Evolutionary conservation across 2,888 invertebrate species (phyloP).

Genomic region (Chaetogeoica ovagalla): DNA sequence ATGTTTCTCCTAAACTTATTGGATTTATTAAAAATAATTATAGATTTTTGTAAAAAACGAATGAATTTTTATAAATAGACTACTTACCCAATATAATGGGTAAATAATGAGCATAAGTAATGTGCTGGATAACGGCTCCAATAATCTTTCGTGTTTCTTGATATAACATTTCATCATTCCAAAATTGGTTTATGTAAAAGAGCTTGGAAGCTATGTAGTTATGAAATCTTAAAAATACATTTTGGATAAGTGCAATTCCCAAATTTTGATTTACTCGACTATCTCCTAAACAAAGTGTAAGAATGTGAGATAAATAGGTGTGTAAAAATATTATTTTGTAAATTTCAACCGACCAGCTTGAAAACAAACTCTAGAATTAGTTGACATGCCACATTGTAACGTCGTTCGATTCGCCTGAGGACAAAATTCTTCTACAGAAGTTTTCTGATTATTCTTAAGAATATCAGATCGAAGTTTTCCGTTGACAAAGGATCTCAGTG

Average conservation of each 20-base stretch:
- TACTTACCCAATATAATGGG: conserved; percentile 33
- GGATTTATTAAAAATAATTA: background rate
- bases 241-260: conserved; percentile 33
- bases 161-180: conserved; percentile 35
- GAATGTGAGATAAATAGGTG: background rate
- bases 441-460: background rate
- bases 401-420: conserved; percentile 30
- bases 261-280: conserved; percentile 40
- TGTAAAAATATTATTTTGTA: background rate
- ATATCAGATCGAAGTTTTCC: conserved; percentile 43
- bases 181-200: conserved; percentile 16
- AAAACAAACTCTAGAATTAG: conserved; percentile 29
- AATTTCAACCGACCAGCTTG: conserved; percentile 29
- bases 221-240: conserved; percentile 38
- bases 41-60: background rate
- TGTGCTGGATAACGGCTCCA: conserved; percentile 41
- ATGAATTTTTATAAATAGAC: background rate
- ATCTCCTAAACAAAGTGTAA: conserved; percentile 12
- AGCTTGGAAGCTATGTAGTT: conserved; percentile 27
- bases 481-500: conserved; percentile 21
- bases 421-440: conserved; percentile 25
- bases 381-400: conserved; percentile 17
- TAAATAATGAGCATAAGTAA: conserved; percentile 36
- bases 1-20: conserved; percentile 27
- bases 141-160: conserved; percentile 35